These are phyloP conservation scores for Drosophila rufa DNA, from an alignment of 1,140 invertebrate species.

Conservation along the genomic window DNA sequence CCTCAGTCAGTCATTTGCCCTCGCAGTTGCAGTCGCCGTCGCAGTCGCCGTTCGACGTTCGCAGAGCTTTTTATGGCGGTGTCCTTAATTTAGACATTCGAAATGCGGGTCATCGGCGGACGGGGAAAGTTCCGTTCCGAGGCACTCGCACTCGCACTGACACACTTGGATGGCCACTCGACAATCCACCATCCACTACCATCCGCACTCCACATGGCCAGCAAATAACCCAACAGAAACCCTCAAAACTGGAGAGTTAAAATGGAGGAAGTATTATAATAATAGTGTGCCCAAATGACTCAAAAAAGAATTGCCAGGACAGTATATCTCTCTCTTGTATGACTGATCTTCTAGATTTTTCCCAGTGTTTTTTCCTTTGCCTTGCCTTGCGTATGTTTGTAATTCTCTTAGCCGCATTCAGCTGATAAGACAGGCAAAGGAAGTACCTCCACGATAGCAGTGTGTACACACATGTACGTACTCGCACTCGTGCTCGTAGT, in stretches of 20 bases:
- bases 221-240: conserved; percentile 4
- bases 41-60: conserved; percentile 3
- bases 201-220: conserved; percentile 28
- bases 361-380: conserved; percentile 10
- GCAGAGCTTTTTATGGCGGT: conserved; percentile 75
- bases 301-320: neutral
- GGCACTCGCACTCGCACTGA: conserved; percentile 25
- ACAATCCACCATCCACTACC: conserved; percentile 18
- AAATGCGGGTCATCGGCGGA: conserved; percentile 73
- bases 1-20: conserved; percentile 32
- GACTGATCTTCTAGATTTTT: neutral
- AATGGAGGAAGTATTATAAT: neutral
- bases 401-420: conserved; percentile 37
- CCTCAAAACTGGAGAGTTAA: conserved; percentile 1
- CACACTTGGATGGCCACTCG: conserved; percentile 47
- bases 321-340: neutral
- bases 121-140: conserved; percentile 48
- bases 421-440: conserved; percentile 68
- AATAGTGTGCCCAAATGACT: neutral
- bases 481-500: neutral
- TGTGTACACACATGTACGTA: conserved; percentile 10
- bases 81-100: conserved; percentile 80
- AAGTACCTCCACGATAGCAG: conserved; percentile 48
- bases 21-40: conserved; percentile 19
- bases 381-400: conserved; percentile 21